phyloP scores from a whole-genome alignment of 2,797 vertebrate genomes.

The Emydoidea blandingii region DNA sequence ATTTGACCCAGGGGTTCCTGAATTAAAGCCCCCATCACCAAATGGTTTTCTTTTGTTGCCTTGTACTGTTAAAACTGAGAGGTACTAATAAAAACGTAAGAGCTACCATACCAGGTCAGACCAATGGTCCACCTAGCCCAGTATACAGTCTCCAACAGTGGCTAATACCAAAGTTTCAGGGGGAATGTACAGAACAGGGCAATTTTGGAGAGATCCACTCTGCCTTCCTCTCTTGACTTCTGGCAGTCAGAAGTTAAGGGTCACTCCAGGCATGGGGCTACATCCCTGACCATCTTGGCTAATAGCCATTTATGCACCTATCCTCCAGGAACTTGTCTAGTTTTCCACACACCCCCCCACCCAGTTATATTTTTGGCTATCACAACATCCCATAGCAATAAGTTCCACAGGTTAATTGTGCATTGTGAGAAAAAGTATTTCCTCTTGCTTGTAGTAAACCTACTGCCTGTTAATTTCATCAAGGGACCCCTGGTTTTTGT shows the following conservation, averaged over 20 bases:
- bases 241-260: no score
- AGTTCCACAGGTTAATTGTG: no score
- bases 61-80: not conserved
- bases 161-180: not conserved
- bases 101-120: not conserved
- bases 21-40: not conserved
- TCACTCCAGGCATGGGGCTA: not conserved
- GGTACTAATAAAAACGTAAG: not conserved
- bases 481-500: no score
- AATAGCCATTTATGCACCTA: not conserved
- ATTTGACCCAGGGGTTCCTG: not conserved
- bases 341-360: no score
- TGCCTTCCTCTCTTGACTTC: not conserved
- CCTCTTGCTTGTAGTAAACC: no score
- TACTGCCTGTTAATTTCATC: no score
- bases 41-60: not conserved
- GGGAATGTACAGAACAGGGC: not conserved
- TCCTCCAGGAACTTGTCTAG: no score
- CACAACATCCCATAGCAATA: no score
- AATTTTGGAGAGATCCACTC: not conserved
- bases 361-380: no score
- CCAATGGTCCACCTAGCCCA: not conserved
- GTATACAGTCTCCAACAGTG: not conserved
- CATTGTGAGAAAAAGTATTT: no score
- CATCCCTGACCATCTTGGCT: not conserved